phyloP scores from a whole-genome alignment of 2,888 invertebrate genomes.

The Tolmerus cingulatus region DNA sequence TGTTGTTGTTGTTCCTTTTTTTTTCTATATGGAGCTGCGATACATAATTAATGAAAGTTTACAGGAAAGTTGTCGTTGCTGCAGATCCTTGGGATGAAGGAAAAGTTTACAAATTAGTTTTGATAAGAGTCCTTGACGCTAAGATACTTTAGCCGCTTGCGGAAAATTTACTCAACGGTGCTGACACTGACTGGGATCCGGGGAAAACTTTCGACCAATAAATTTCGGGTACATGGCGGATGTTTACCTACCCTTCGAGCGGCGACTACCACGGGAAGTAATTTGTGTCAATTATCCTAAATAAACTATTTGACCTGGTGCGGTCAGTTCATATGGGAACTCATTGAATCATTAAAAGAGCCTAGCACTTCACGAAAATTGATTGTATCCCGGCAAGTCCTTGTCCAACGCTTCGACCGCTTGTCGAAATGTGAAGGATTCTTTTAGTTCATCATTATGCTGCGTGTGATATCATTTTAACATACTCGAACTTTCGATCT shows the following conservation, averaged over 20 bases:
- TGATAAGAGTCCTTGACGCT: slow-evolving; percentile 30
- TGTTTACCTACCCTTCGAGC: background rate
- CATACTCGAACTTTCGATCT: background rate
- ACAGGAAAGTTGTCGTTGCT: background rate
- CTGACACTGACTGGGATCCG: background rate
- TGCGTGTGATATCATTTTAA: background rate
- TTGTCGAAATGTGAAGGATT: background rate
- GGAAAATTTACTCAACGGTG: background rate
- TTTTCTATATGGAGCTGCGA: background rate
- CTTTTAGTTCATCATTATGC: background rate
- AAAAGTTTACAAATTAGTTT: slow-evolving; percentile 39
- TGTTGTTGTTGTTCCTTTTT: background rate
- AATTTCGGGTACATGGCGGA: background rate
- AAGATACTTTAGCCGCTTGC: slow-evolving; percentile 18
- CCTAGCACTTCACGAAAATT: background rate
- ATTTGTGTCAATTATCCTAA: background rate
- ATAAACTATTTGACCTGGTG: background rate
- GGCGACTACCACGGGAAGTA: background rate
- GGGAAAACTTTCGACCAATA: background rate
- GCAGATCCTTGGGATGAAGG: background rate
- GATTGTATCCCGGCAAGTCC: background rate
- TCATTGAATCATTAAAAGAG: background rate
- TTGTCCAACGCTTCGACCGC: background rate
- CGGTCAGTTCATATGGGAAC: background rate
- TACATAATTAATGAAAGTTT: slow-evolving; percentile 27